A percentile compares a stretch with the other conserved stretches of the same genome.
phyloP scores from a whole-genome alignment of 2,888 invertebrate species.

The Eretmocerus hayati region DNA sequence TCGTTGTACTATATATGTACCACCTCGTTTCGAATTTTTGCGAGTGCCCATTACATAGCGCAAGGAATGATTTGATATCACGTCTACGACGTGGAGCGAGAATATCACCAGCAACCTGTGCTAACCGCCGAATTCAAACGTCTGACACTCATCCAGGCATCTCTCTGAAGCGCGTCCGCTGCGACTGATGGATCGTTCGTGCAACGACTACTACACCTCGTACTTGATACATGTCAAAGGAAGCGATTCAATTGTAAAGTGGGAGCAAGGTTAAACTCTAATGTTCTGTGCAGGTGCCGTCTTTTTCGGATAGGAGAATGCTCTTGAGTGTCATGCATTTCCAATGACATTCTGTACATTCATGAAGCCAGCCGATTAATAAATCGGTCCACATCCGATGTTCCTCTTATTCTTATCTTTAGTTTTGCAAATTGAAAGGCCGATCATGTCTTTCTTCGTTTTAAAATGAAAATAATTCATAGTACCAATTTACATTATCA shows the following conservation, averaged over 20 bases:
- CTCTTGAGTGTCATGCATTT: too few species aligned
- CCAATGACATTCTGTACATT: too few species aligned
- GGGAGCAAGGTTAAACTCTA: conserved; percentile 7
- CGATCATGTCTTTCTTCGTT: too few species aligned
- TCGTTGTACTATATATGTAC: background rate
- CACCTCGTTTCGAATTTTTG: background rate
- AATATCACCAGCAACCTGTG: conserved; percentile 1
- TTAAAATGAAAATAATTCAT: too few species aligned
- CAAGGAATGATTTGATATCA: background rate
- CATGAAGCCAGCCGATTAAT: too few species aligned
- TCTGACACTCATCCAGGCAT: conserved; percentile 26
- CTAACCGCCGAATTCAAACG: conserved; percentile 18
- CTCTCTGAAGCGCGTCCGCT: too few species aligned
- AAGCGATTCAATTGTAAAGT: conserved; percentile 34
- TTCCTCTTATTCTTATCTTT: too few species aligned
- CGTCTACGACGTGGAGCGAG: background rate
- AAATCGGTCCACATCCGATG: too few species aligned
- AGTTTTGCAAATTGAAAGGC: too few species aligned
- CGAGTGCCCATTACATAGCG: background rate
- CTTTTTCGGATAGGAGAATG: too few species aligned
- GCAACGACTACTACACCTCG: conserved; percentile 28
- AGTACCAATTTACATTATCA: too few species aligned
- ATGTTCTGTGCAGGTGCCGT: background rate
- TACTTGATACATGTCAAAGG: conserved; percentile 39
- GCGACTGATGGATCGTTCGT: too few species aligned